Conservation (phyloP, 2,113 vertebrate species). For the Halcyon malimbica region DNA sequence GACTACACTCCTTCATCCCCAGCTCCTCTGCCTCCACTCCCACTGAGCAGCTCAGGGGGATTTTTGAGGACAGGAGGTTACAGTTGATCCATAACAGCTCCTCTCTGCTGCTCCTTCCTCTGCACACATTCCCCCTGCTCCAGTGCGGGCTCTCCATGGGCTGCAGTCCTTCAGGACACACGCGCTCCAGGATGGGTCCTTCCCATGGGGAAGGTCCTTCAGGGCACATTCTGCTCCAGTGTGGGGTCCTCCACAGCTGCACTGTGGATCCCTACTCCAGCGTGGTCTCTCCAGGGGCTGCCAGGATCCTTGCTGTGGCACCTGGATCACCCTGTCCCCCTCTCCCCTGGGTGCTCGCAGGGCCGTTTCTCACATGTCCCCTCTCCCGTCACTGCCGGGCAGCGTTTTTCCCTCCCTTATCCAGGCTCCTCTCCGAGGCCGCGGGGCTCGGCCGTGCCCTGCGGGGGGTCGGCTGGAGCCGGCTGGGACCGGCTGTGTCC, state of each 20-base stretch:
- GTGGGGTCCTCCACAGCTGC: not conserved
- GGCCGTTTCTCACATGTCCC: not conserved
- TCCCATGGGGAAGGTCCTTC: not conserved
- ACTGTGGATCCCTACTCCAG: not conserved
- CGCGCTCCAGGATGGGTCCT: not conserved
- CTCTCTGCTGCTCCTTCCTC: not conserved
- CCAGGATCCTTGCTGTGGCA: accelerated
- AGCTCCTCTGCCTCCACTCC: not conserved
- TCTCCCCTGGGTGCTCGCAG: accelerated
- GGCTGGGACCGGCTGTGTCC: not conserved
- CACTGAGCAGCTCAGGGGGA: not conserved
- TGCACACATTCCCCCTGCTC: not conserved
- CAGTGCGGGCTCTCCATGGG: not conserved
- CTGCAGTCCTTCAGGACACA: not conserved
- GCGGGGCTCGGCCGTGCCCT: not conserved
- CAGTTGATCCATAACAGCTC: not conserved
- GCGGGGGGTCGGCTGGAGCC: accelerated
- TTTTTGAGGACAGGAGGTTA: not conserved
- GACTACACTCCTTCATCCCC: not conserved
- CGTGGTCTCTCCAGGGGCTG: not conserved
- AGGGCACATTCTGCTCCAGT: not conserved
- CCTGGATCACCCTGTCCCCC: not conserved
- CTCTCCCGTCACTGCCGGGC: accelerated
- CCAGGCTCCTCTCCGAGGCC: not conserved
- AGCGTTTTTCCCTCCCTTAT: not conserved